Evolutionary conservation across 2,113 vertebrate genomes (phyloP), one percentile per base, ranked within the genome.

Genomic region (Sylvietta virens): DNA sequence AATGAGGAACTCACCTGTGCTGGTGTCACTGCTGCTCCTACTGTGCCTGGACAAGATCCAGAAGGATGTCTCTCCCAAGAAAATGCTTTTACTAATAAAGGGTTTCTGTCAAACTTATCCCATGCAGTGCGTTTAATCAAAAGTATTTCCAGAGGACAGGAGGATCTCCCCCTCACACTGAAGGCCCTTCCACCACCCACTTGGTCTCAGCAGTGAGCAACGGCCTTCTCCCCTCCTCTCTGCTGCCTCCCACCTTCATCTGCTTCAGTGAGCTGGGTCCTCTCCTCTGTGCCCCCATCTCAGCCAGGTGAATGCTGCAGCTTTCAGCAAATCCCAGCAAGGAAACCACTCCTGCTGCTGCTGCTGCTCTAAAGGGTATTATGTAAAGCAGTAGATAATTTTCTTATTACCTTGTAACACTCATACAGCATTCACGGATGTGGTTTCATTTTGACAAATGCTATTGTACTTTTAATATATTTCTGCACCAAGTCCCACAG

Each of bases 21-120:
- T 57, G n/a, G 1, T 48, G 51, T 12, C 20, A 6, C 35, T 69
- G 17, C 42, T 57, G n/a, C 3, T 56, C 21, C 6, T 13, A 2
- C 51, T 33, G 22, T 47, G 30, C 53, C 53, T n/a, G 24, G 23
- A 64, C 18, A 40, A 8, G 28, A 33, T 11, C 5, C 3, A 5
- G 8, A 28, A 65, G 24, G 30, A 56, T 30, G 8, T 16, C 11
- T 44, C 16, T 62, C 56, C 27, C 11, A 42, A 2, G 27, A 45
- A 39, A 45, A n/a, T 0, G 2, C 23, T 53, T 47, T 70, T n/a
- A n/a, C 19, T 30, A 70, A 79, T 79, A 70, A 70, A 61, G 3
- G 1, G 1, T 20, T 50, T 35, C 10, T 6, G 3, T 20, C 13
- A 24, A 47, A 39, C n/a, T 21, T 2, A 0, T 40, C 15, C 5